Evolutionary conservation across 2,888 invertebrate genomes (phyloP).

Genomic region (Chirona hameri): DNA sequence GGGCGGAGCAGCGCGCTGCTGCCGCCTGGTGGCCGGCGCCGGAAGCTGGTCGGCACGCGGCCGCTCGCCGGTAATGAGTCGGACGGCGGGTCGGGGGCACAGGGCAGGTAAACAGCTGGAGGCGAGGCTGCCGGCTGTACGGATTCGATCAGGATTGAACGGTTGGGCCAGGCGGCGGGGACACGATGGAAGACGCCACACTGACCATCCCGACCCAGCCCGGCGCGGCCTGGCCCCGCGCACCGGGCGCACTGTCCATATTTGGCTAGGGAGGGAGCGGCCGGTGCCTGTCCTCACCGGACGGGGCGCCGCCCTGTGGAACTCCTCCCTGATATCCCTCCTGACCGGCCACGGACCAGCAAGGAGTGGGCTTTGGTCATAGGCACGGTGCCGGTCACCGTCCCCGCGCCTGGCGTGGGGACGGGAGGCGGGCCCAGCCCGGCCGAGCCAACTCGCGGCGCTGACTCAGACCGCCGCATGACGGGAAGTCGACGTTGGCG

Average conservation of each 20-base stretch:
- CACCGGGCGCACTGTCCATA: not conserved
- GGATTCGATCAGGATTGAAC: not conserved
- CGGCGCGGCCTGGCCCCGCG: not conserved
- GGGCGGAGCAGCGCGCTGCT: slow-evolving; percentile 10
- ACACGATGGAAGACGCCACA: too few relatives aligned
- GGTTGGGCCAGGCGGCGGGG: too few relatives aligned
- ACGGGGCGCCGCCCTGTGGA: not conserved
- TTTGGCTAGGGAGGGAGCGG: not conserved
- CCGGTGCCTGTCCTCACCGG: not conserved
- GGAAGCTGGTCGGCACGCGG: slow-evolving; percentile 2
- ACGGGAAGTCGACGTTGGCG: too few relatives aligned
- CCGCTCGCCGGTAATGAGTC: not conserved
- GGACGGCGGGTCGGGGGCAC: not conserved
- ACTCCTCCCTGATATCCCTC: not conserved
- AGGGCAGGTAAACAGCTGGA: not conserved
- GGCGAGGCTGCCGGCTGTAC: not conserved
- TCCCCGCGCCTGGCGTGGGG: too few relatives aligned
- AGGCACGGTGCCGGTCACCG: too few relatives aligned
- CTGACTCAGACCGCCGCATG: too few relatives aligned
- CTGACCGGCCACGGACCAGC: not conserved
- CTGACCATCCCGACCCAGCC: too few relatives aligned
- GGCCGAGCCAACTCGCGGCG: not conserved
- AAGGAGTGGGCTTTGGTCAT: not conserved
- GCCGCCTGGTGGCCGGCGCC: slow-evolving; percentile 3
- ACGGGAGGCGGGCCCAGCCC: not conserved